Conservation (phyloP, 2,797 vertebrate genomes). For the Tympanoctomys barrerae region DNA sequence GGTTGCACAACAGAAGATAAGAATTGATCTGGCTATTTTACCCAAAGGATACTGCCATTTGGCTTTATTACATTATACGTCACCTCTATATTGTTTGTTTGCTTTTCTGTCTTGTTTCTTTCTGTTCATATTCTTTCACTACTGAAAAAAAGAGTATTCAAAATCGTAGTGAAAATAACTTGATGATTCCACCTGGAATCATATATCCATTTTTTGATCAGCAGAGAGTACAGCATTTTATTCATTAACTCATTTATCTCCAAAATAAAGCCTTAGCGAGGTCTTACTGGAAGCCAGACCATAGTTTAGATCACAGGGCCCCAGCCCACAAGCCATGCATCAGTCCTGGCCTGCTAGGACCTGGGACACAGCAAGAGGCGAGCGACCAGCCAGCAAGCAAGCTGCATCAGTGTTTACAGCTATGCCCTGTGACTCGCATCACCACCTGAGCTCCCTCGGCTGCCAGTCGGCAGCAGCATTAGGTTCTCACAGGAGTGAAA, state of each 20-base stretch:
- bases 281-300: too few species aligned
- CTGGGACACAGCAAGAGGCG: not conserved
- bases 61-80: not conserved
- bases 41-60: fast-evolving
- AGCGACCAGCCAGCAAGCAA: not conserved
- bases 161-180: not conserved
- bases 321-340: not conserved
- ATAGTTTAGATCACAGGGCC: not conserved
- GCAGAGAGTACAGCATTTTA: not conserved
- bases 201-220: not conserved
- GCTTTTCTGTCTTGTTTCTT: not conserved
- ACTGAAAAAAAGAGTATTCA: not conserved
- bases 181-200: not conserved
- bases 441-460: not conserved
- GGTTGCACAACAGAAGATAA: not conserved
- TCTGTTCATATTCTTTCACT: not conserved
- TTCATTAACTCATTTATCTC: not conserved
- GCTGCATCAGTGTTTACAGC: not conserved
- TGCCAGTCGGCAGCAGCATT: not conserved
- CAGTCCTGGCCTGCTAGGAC: not conserved
- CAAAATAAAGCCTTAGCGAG: not conserved
- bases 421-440: not conserved
- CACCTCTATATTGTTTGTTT: not conserved
- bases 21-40: not conserved
- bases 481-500: not conserved